These are phyloP conservation scores for Discoglossus pictus DNA, from an alignment of 2,797 vertebrate genomes.

Conservation along the genomic window DNA sequence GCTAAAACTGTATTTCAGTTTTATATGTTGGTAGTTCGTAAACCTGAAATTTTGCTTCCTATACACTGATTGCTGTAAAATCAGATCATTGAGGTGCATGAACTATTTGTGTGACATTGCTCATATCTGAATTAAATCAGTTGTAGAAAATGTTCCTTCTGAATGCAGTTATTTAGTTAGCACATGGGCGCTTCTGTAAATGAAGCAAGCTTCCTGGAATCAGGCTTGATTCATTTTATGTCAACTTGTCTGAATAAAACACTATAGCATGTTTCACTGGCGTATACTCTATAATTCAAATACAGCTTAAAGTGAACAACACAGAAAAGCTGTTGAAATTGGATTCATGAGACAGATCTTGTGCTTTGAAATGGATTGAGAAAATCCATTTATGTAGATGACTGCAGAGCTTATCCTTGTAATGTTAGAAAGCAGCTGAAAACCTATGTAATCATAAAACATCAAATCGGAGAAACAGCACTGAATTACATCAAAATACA, in stretches of 20 bases:
- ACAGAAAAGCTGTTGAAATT: conserved; percentile 44
- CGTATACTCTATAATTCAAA: conserved; percentile 48
- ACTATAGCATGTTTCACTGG: conserved; percentile 58
- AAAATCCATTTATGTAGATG: conserved; percentile 49
- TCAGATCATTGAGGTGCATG: conserved; percentile 58
- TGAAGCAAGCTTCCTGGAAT: conserved; percentile 5
- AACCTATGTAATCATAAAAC: conserved; percentile 38
- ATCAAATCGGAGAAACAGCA: neutral
- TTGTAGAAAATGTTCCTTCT: conserved; percentile 42
- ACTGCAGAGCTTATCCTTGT: conserved; percentile 45
- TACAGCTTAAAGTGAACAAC: conserved; percentile 38
- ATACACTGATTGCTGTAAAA: conserved; percentile 63
- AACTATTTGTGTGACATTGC: conserved; percentile 44
- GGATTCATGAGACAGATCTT: conserved; percentile 40
- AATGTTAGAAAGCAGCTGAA: conserved; percentile 32
- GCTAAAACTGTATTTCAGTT: no score
- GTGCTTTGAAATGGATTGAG: conserved; percentile 43
- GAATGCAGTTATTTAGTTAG: conserved; percentile 46
- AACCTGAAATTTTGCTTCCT: conserved; percentile 60
- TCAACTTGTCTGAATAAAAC: conserved; percentile 57
- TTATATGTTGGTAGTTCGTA: conserved; percentile 64
- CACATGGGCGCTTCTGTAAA: conserved; percentile 21
- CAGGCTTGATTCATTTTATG: conserved; percentile 57
- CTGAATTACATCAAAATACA: neutral
- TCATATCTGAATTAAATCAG: conserved; percentile 60